These are phyloP conservation scores for Prunella himalayana DNA, from an alignment of 2,113 vertebrate species.

Conservation along the genomic window DNA sequence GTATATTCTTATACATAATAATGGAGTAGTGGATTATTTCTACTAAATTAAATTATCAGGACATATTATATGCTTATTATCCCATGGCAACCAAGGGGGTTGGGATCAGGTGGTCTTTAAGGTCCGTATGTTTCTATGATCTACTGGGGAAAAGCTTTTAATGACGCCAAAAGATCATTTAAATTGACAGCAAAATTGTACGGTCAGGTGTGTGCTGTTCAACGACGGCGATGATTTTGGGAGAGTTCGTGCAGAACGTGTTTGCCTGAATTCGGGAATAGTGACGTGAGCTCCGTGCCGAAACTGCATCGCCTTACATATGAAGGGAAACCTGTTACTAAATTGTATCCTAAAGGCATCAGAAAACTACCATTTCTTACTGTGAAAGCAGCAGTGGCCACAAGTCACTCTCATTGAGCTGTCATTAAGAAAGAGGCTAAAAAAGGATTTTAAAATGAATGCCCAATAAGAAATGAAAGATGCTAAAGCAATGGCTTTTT, in stretches of 20 bases:
- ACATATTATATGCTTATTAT: background rate
- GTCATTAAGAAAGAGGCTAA: background rate
- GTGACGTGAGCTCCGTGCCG: fast-evolving
- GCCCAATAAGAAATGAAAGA: background rate
- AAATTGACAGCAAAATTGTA: background rate
- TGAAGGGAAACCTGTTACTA: background rate
- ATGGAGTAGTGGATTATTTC: fast-evolving
- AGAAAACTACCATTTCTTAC: background rate
- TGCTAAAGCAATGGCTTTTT: background rate
- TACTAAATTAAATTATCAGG: background rate
- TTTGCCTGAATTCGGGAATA: background rate
- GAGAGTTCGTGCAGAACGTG: background rate
- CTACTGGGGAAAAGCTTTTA: background rate
- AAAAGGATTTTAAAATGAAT: background rate
- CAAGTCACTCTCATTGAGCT: background rate
- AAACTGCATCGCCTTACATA: fast-evolving
- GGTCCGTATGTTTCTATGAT: background rate
- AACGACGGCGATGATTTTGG: fast-evolving
- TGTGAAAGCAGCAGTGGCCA: background rate
- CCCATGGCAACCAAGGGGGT: too few relatives aligned
- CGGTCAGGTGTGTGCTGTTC: fast-evolving
- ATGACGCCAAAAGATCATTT: fast-evolving
- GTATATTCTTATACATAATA: fast-evolving
- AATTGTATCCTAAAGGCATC: background rate
- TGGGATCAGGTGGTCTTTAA: background rate